phyloP scores from a whole-genome alignment of 1,140 invertebrate genomes.

The Prorops nasuta region DNA sequence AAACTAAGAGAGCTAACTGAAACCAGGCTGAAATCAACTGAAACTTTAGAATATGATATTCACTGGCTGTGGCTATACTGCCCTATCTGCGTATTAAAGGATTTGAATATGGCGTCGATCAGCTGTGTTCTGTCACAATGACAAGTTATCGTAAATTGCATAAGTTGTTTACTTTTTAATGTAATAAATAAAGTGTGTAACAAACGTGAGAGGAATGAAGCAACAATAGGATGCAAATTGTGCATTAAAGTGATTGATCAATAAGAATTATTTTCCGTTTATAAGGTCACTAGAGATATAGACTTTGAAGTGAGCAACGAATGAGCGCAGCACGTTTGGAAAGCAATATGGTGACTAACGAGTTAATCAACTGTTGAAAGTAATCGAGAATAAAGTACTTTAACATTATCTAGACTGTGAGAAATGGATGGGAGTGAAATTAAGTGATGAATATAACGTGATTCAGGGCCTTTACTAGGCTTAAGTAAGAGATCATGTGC shows the following conservation, averaged over 20 bases:
- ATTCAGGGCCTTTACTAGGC: constrained; percentile 43
- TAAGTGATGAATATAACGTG: constrained; percentile 43
- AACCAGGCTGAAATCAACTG: too few relatives aligned
- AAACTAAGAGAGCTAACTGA: too few relatives aligned
- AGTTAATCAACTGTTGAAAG: constrained; percentile 42
- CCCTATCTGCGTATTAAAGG: too few relatives aligned
- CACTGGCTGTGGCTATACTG: too few relatives aligned
- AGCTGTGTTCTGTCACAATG: constrained; percentile 37
- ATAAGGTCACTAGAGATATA: too few relatives aligned
- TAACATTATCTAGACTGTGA: constrained; percentile 45
- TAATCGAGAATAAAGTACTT: constrained; percentile 24
- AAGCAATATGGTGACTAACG: constrained; percentile 49
- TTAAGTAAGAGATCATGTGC: constrained; percentile 62
- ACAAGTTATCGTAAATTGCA: neutral
- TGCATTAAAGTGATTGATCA: too few relatives aligned
- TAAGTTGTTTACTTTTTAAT: neutral
- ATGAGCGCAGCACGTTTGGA: constrained; percentile 17
- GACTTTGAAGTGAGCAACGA: constrained; percentile 26
- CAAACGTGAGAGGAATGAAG: too few relatives aligned
- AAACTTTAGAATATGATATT: too few relatives aligned
- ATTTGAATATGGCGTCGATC: constrained; percentile 30
- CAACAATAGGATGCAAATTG: too few relatives aligned
- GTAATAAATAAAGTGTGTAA: neutral
- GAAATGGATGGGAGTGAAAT: constrained; percentile 27
- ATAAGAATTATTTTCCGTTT: too few relatives aligned